These are phyloP conservation scores for Pteropus alecto DNA, from an alignment of 2,113 vertebrate species.

Conservation along the genomic window DNA sequence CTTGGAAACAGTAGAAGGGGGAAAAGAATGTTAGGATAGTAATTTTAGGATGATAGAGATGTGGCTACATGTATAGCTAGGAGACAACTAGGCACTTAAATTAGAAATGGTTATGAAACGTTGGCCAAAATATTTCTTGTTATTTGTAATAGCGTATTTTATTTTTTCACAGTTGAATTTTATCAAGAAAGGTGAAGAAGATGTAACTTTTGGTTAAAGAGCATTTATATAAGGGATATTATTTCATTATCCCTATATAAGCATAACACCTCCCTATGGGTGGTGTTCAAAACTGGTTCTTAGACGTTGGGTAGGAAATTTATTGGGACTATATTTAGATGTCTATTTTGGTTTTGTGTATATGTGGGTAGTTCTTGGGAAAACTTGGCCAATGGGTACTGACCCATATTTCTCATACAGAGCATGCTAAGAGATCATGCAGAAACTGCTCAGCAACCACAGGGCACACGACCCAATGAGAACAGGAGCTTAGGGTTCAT, in stretches of 20 bases:
- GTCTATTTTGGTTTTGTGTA: neutral
- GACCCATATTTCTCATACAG: neutral
- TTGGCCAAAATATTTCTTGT: neutral
- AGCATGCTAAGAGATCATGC: neutral
- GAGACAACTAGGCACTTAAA: constrained; percentile 40
- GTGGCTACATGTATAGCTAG: constrained; percentile 41
- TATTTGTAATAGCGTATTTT: neutral
- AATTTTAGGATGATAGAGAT: constrained; percentile 55
- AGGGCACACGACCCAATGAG: neutral
- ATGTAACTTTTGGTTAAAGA: neutral
- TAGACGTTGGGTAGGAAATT: neutral
- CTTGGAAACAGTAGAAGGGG: constrained; percentile 43
- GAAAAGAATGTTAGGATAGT: constrained; percentile 62
- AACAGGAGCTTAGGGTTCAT: neutral
- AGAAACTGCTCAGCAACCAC: neutral
- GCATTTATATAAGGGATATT: neutral
- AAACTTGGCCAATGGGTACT: neutral
- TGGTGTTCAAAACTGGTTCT: neutral
- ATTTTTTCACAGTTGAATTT: neutral
- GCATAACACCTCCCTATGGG: neutral
- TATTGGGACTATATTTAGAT: neutral
- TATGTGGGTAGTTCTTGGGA: neutral
- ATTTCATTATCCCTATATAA: neutral
- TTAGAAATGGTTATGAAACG: constrained; percentile 34
- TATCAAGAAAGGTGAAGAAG: neutral